A percentile compares a stretch with the other conserved stretches of the same genome.
These are phyloP conservation scores for Zoanthus gigantus DNA, from an alignment of 92 coral and sea anemone genomes.

Conservation along the genomic window DNA sequence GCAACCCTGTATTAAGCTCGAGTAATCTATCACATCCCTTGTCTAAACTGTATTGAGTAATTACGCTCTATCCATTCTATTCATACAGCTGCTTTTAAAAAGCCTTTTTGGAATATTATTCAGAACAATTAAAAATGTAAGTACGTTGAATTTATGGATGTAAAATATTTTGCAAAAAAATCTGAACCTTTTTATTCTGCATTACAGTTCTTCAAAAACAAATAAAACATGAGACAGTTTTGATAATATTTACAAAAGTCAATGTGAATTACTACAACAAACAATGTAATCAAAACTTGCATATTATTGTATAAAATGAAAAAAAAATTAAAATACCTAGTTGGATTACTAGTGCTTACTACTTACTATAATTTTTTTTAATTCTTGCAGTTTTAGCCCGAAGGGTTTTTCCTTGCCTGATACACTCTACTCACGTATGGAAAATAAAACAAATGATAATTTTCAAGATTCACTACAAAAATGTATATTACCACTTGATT, in stretches of 20 bases:
- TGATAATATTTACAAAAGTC: slow-evolving; percentile 1
- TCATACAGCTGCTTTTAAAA: neutral
- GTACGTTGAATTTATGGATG: neutral
- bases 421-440: too few species aligned
- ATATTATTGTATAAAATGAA: neutral
- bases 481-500: too few species aligned
- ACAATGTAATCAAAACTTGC: neutral
- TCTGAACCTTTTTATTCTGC: neutral
- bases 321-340: neutral
- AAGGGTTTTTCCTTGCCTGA: too few species aligned
- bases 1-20: too few species aligned
- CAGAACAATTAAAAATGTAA: slow-evolving; percentile 1
- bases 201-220: neutral
- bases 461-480: too few species aligned
- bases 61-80: neutral
- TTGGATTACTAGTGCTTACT: neutral
- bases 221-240: neutral
- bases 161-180: neutral
- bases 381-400: neutral
- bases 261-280: neutral
- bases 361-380: neutral
- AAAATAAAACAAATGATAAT: too few species aligned
- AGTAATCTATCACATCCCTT: too few species aligned
- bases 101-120: neutral
- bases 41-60: neutral